These are phyloP conservation scores for Muricea muricata DNA, from an alignment of 92 coral and sea anemone genomes.

Conservation along the genomic window DNA sequence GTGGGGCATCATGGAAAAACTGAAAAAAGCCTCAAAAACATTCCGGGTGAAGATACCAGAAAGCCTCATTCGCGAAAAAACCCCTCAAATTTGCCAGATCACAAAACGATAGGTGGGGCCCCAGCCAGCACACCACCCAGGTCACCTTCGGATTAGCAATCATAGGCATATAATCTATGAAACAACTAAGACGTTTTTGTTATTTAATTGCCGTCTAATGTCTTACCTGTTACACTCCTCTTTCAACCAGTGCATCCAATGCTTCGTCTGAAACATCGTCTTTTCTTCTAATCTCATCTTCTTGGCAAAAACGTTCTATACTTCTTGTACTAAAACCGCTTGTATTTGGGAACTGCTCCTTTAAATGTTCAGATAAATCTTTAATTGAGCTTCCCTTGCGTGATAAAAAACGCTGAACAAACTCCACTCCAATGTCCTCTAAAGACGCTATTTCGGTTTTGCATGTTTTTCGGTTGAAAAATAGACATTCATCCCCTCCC, in stretches of 20 bases:
- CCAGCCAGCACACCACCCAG: too few species aligned
- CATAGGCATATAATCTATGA: not conserved
- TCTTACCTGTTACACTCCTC: slow-evolving; percentile 22
- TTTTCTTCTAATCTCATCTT: not conserved
- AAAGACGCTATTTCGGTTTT: slow-evolving; percentile 16
- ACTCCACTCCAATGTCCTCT: slow-evolving; percentile 32
- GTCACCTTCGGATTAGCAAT: too few species aligned
- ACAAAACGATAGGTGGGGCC: too few species aligned
- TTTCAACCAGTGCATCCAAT: not conserved
- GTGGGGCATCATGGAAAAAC: too few species aligned
- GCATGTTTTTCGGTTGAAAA: too few species aligned
- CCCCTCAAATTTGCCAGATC: too few species aligned
- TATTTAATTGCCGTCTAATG: not conserved
- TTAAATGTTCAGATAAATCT: not conserved
- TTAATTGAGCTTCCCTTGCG: not conserved
- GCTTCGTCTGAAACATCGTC: not conserved
- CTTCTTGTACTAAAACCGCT: slow-evolving; percentile 1
- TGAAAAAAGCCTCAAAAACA: too few species aligned
- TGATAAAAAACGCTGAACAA: not conserved
- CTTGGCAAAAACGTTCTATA: slow-evolving; percentile 9
- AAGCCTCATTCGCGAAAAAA: too few species aligned
- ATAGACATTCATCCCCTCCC: too few species aligned
- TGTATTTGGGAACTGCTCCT: slow-evolving; percentile 13
- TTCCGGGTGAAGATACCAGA: too few species aligned
- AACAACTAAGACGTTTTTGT: not conserved